These are phyloP conservation scores for Poeciliopsis occidentalis DNA, from an alignment of 2,113 vertebrate genomes.

Conservation along the genomic window DNA sequence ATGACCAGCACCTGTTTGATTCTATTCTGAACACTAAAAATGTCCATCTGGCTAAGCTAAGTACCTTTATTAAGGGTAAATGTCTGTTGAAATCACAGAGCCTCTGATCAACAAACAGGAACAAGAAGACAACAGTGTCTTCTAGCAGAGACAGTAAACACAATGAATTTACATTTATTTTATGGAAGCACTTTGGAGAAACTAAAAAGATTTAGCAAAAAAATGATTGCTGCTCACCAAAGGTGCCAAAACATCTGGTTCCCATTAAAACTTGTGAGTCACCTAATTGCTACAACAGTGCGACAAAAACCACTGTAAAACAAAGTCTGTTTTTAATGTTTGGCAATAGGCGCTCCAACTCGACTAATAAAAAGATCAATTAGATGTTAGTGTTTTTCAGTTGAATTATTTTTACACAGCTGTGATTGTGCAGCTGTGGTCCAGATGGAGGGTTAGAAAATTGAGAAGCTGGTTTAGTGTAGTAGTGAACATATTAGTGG, in stretches of 20 bases:
- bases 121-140: not conserved
- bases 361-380: constrained; percentile 7
- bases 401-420: not conserved
- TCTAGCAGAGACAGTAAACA: not conserved
- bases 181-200: constrained; percentile 33
- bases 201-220: not conserved
- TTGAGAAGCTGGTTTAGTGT: constrained; percentile 3
- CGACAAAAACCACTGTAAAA: constrained; percentile 34
- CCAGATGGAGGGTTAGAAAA: not conserved
- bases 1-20: not conserved
- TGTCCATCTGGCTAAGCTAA: not conserved
- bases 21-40: not conserved
- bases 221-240: not conserved
- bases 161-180: constrained; percentile 8
- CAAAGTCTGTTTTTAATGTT: constrained; percentile 16
- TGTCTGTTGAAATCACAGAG: not conserved
- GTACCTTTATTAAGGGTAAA: not conserved
- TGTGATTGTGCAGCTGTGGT: not conserved
- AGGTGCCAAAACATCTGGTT: constrained; percentile 3
- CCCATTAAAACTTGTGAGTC: constrained; percentile 5
- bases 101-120: not conserved
- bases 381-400: constrained; percentile 34
- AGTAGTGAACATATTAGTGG: not conserved
- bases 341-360: constrained; percentile 6
- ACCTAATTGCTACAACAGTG: not conserved